Base-by-base conservation (phyloP, 1,140 invertebrate genomes). In the Tachypleus tridentatus region DNA sequence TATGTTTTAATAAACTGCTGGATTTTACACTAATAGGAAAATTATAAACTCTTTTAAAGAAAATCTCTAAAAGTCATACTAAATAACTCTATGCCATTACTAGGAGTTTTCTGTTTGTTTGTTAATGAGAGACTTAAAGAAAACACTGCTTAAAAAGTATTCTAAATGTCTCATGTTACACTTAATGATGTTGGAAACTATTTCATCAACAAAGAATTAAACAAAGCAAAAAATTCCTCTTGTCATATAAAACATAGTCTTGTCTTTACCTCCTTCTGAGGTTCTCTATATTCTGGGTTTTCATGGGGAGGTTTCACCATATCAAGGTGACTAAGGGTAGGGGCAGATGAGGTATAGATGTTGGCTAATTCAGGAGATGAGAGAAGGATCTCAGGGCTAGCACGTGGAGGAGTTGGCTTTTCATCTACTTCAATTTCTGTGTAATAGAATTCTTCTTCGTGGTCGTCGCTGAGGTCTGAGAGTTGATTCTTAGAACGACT, bases 361-460 rank as follows among this genome's bases (percentile, higher is more conserved):
- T 9, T 60, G 4, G 61, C 62, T 7, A 29, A 10, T 49, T 51
- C 29, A 29, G 29, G 29, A 29, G 29, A 29, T 29, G 29, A 29
- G 29, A 29, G 29, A 29, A 29, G 66, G 62, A 54, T 69, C 64
- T 50, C 64, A 61, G 5, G 61, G 67, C 47, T 63, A 63, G 11
- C 62, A 60, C 29, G 63, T 60, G 58, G 59, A 53, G 47, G 62
- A 52, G 63, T 66, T 62, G 60, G 56, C 60, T 29, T 29, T 57
- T 53, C 51, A 54, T 66, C 65, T 7, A 90, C 82, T 73, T 93
- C 88, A 50, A 92, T 83, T 76, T 94, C 91, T 9, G 87, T 91
- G 77, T 95, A 97, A 75, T 97, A 97, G 75, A 97, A 97, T 73
- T 97, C 93, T 77, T 97, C 93, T 75, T 98, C 93, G 72, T 89